These are phyloP conservation scores for Hecatera dysodea DNA, from an alignment of 2,888 invertebrate species.

Conservation along the genomic window DNA sequence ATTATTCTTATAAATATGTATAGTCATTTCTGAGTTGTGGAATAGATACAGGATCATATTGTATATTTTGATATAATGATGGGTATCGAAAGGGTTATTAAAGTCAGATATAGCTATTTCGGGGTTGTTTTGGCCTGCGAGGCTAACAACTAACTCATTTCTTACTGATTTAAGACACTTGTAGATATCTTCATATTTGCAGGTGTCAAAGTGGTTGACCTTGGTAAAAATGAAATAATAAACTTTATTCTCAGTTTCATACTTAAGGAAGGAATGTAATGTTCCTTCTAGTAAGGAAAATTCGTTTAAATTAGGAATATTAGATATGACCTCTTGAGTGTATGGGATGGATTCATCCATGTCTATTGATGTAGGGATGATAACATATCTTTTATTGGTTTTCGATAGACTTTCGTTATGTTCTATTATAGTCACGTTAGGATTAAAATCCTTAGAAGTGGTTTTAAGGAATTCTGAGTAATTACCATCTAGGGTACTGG, in stretches of 20 bases:
- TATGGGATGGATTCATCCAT: too few relatives aligned
- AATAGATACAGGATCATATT: not conserved
- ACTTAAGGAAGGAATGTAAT: too few relatives aligned
- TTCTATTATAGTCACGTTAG: not conserved
- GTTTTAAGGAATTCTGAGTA: not conserved
- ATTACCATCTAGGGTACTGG: not conserved
- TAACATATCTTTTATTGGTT: too few relatives aligned
- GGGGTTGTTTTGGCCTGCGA: not conserved
- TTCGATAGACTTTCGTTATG: not conserved
- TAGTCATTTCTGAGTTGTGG: not conserved
- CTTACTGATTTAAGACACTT: not conserved
- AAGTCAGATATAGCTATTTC: not conserved
- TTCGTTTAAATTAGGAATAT: conserved; percentile 4
- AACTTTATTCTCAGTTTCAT: too few relatives aligned
- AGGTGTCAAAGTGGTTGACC: not conserved
- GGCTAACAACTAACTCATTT: not conserved
- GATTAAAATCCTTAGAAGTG: not conserved
- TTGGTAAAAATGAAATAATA: too few relatives aligned
- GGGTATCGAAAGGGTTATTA: not conserved
- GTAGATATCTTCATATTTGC: not conserved
- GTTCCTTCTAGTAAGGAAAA: conserved; percentile 10
- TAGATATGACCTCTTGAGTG: not conserved
- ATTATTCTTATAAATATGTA: not conserved
- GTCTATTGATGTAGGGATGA: too few relatives aligned
- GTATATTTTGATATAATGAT: not conserved